Base-by-base conservation (phyloP, 2,888 invertebrate genomes). In the Conistra vaccinii region DNA sequence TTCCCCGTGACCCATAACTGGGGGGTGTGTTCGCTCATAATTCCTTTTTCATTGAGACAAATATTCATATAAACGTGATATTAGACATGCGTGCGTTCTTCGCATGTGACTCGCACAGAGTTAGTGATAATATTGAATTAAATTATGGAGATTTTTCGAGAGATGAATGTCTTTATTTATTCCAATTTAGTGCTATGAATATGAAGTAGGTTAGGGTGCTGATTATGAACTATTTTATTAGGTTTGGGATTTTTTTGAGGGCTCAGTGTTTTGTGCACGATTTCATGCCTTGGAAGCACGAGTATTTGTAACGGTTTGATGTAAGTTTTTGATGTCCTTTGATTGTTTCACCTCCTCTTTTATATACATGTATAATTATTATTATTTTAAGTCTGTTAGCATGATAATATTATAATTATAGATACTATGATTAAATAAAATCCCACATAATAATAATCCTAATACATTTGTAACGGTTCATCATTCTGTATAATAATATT, bases 31-130 rank as follows among this genome's bases (percentile, higher is more conserved):
- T 89, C 88, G 82, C 89, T 92, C 94, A 92, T 95, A 95, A 95
- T 95, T 95, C 93, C 92, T 90, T 94, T 95, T 95, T 95, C 94
- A 95, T 95, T 95, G 95, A 95, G 95, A 96, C 96, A 95, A 96
- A 96, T 96, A 95, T 94, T 93, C 94, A 93, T 94, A 94, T 93
- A 93, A 94, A 81, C 76, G 84, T 92, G 89, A 90, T 93, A 92
- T 93, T 92, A 93, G 89, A 88, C 83, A 88, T 85, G 90, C 89
- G 94, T 93, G 94, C 93, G 92, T 93, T 92, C 90, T 81, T 86
- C 77, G 91, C 88, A 90, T 92, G 88, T 89, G 90, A 91, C 90
- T 90, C 91, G 90, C 89, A 91, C 88, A 86, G 90, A 90, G 88
- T 89, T 90, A 92, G 91, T 92, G 87, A 88, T 90, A 90, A 89